Evolutionary conservation across 2,113 vertebrate species (phyloP).

Genomic region (Xenotilapia flavipinnis): DNA sequence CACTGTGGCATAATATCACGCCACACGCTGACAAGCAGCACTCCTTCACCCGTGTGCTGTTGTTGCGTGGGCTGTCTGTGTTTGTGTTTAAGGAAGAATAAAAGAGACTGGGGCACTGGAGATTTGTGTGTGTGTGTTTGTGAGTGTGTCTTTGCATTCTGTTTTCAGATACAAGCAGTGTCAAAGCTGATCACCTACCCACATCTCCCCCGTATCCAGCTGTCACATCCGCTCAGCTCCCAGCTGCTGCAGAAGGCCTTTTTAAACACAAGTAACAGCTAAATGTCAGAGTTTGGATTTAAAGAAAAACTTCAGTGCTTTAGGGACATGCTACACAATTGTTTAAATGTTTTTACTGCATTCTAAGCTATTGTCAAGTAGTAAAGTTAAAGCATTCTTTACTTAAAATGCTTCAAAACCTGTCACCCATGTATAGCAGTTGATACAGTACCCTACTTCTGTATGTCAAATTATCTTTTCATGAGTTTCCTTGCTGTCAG

Average conservation of each 20-base stretch:
- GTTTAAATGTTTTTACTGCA: not conserved
- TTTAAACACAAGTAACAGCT: conserved; percentile 34
- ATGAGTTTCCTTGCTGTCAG: not conserved
- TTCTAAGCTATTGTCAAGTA: not conserved
- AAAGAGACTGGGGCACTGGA: conserved; percentile 23
- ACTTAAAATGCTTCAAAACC: not conserved
- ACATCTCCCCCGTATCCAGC: conserved; percentile 47
- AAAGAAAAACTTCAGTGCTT: conserved; percentile 14
- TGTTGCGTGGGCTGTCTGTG: conserved; percentile 43
- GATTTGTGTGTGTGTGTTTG: not conserved
- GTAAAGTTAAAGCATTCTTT: not conserved
- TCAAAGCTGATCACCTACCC: conserved; percentile 58
- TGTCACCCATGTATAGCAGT: not conserved
- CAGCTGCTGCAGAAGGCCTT: conserved; percentile 29
- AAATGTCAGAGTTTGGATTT: conserved; percentile 21
- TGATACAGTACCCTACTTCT: too few relatives aligned
- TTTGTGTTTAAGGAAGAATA: conserved; percentile 48
- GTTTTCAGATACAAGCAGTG: conserved; percentile 65
- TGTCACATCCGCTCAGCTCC: conserved; percentile 46
- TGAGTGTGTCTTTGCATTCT: conserved; percentile 46
- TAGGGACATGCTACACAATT: not conserved
- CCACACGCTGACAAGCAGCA: conserved; percentile 40
- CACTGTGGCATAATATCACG: conserved; percentile 42
- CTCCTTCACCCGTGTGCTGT: conserved; percentile 31
- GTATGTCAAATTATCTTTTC: not conserved